A percentile compares a stretch with the other conserved stretches of the same genome.
Conservation (phyloP, 2,888 invertebrate species). For the Epistrophella euchroma region DNA sequence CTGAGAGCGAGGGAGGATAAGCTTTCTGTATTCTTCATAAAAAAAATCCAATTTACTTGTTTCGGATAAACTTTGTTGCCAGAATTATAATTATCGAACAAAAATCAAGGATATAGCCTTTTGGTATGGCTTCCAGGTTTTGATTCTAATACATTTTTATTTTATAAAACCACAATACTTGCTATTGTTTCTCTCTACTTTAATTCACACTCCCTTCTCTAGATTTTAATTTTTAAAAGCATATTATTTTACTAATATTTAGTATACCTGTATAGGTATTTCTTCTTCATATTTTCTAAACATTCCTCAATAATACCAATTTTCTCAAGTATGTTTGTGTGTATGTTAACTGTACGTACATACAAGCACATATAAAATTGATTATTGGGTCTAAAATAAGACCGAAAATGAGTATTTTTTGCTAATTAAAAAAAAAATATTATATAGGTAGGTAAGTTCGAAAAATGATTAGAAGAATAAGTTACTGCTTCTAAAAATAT, state of each 20-base stretch:
- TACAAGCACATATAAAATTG: too few relatives aligned
- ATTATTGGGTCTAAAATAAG: too few relatives aligned
- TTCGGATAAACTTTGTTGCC: constrained; percentile 51
- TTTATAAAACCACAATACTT: constrained; percentile 8
- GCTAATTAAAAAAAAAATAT: too few relatives aligned
- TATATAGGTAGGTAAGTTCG: too few relatives aligned
- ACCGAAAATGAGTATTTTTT: too few relatives aligned
- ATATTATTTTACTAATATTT: neutral
- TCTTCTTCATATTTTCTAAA: too few relatives aligned
- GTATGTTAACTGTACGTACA: too few relatives aligned
- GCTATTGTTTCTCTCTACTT: neutral
- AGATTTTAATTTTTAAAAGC: neutral
- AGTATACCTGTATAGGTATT: neutral
- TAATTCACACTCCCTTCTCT: neutral
- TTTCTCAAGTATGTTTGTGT: too few relatives aligned
- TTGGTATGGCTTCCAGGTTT: constrained; percentile 13
- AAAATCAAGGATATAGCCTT: constrained; percentile 11
- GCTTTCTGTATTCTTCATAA: constrained; percentile 25
- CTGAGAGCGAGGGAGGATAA: constrained; percentile 38
- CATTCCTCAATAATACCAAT: too few relatives aligned
- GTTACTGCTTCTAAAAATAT: too few relatives aligned
- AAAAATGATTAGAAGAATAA: too few relatives aligned
- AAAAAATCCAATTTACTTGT: constrained; percentile 38
- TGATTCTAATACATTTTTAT: neutral
- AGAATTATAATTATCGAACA: constrained; percentile 33